A percentile compares a stretch with the other conserved stretches of the same genome.
These are phyloP conservation scores for Ichneumoninae sp. DNA, from an alignment of 2,888 invertebrate species.

Conservation along the genomic window DNA sequence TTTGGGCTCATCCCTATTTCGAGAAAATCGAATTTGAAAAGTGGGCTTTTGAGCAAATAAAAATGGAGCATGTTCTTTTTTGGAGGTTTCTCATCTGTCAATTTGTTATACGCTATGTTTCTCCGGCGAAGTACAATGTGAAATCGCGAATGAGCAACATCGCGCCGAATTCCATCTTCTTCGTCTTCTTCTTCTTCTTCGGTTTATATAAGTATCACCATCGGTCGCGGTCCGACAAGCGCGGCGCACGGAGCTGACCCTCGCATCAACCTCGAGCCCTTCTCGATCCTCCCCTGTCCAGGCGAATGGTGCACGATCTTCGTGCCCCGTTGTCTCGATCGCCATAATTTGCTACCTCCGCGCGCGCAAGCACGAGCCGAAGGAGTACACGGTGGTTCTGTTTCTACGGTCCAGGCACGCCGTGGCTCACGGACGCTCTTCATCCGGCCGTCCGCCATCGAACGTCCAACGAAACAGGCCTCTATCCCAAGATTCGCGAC, in stretches of 20 bases:
- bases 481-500: slow-evolving; percentile 19
- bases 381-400: slow-evolving; percentile 30
- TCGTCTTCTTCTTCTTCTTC: background rate
- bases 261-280: slow-evolving; percentile 69
- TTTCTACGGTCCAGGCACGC: slow-evolving; percentile 7
- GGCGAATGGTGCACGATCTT: slow-evolving; percentile 70
- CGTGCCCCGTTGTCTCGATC: slow-evolving; percentile 75
- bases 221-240: slow-evolving; percentile 48
- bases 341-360: slow-evolving; percentile 76
- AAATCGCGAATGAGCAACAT: slow-evolving; percentile 68
- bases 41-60: background rate
- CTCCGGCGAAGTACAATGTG: slow-evolving; percentile 35
- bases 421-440: slow-evolving; percentile 26
- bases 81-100: background rate
- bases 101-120: background rate
- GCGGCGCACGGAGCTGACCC: slow-evolving; percentile 70
- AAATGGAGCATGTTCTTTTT: background rate
- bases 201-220: slow-evolving; percentile 24
- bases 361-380: slow-evolving; percentile 60
- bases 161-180: slow-evolving; percentile 40
- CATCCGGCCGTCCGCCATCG: slow-evolving; percentile 29
- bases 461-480: slow-evolving; percentile 33
- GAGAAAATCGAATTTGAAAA: no score
- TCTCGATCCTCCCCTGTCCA: slow-evolving; percentile 66
- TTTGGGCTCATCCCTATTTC: no score